Base-by-base conservation (phyloP, 2,113 vertebrate species). In the Oenanthe melanoleuca region DNA sequence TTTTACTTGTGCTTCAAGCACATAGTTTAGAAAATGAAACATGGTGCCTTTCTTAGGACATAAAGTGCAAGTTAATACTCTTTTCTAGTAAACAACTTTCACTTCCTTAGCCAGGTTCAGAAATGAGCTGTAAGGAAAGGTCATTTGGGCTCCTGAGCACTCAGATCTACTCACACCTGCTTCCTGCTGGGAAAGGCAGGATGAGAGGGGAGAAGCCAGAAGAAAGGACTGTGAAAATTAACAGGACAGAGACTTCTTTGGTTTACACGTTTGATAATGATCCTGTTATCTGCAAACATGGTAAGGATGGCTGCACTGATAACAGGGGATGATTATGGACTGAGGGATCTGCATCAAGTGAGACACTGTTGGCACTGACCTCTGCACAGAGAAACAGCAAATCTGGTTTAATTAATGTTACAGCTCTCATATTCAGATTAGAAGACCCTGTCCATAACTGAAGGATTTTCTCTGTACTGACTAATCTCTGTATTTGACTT, bases 1-100 rank as follows among this genome's bases (percentile, higher is more conserved):
- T 82, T 92, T 93, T 91, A 71, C 77, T 93, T 93, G 79, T 91
- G 85, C 87, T 91, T 82, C 0, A 8, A 97, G 94, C 11, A n/a
- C 38, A 38, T 81, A 83, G 61, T 90, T 93, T 60, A 14, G 12
- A n/a, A 50, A 96, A 79, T 53, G 84, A 95, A 81, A 86, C 83
- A 53, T 23, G 71, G 82, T 44, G 85, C 89, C 71, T 86, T 88
- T 88, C 91, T 77, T 77, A 75, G 78, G 88, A 59, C 28, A 53
- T 64, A 56, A 86, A 14, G 70, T 40, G 64, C 26, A 71, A 78
- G 67, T 69, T 64, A 65, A 63, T 80, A 40, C 7, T 67, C 33
- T 56, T 70, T 33, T 52, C 57, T 50, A 86, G 28, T n/a, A 71
- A 53, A 5, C 44, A 83, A 34, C 24, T 79, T 82, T 65, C 65